Conservation (phyloP, 2,113 vertebrate species). For the Drymodes brunneopygia region DNA sequence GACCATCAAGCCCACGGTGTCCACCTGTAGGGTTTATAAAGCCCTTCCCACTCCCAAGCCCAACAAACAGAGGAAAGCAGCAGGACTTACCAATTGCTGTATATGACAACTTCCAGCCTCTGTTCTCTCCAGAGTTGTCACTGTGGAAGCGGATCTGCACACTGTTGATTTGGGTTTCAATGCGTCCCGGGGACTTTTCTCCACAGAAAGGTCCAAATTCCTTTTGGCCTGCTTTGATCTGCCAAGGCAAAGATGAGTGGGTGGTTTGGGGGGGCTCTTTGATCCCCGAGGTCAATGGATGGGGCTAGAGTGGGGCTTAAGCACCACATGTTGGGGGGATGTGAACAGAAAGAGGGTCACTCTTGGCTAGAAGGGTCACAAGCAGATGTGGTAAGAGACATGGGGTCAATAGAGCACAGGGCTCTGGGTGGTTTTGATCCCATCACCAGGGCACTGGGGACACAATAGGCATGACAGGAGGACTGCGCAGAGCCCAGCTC, state of each 20-base stretch:
- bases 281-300: not conserved
- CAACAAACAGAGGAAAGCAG: not conserved
- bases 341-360: not conserved
- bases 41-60: not conserved
- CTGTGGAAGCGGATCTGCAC: conserved; percentile 84
- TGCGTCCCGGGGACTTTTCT: conserved; percentile 76
- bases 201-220: conserved; percentile 89
- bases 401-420: not conserved
- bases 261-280: not conserved
- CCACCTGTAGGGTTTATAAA: not conserved
- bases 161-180: conserved; percentile 78
- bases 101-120: conserved; percentile 87
- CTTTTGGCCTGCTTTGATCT: conserved; percentile 80
- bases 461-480: not conserved
- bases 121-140: conserved; percentile 90
- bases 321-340: not conserved
- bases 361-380: not conserved
- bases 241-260: not conserved
- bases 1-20: not conserved
- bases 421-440: not conserved
- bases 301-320: not conserved
- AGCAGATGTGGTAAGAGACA: not conserved
- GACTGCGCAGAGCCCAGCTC: not conserved
- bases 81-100: conserved; percentile 73
- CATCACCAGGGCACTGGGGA: not conserved